Evolutionary conservation across 1,140 invertebrate genomes (phyloP), one percentile per base, ranked within the genome.

Genomic region (Polypedilum vanderplanki): DNA sequence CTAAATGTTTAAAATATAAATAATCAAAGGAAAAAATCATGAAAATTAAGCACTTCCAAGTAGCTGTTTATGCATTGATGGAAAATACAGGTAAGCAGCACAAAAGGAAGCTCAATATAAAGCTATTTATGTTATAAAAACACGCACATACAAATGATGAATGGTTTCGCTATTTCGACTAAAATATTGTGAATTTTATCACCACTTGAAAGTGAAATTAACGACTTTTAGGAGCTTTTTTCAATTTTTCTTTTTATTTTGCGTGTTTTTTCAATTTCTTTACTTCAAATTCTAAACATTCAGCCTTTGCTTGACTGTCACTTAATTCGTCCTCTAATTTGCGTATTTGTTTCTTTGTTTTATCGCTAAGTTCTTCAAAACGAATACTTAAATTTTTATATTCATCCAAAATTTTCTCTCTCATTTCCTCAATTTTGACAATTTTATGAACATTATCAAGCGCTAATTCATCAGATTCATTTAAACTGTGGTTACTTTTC

Each of bases 81-180:
- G 15, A 33, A 57, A 57, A 15, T 46, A n/a, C 24, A 33, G 24
- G 24, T 33, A 33, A 5, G 24, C 5, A 33, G 5, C 24, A 33
- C 24, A 33, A 46, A 46, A 57, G 46, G 46, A 57, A 15, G 46
- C 46, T 57, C n/a, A 15, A 46, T 15, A 8, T 46, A 15, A 57
- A 57, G 46, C 12, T 57, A 57, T 57, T 57, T 57, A 15, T 57
- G 46, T 4, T 15, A 15, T 0, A n/a, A 57, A 57, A 57, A n/a
- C 46, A 57, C 46, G 46, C 46, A 57, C 46, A n/a, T 57, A 15
- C n/a, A 33, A 33, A 57, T 57, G 46, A 57, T 57, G 46, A 57
- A 57, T 57, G 46, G 46, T 57, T 4, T 57, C 12, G 12, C 12
- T 57, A 57, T n/a, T n/a, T 57, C 46, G 46, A 57, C 10, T 57